These are phyloP conservation scores for Leucoraja erinaceus DNA, from an alignment of 2,113 vertebrate genomes.

Conservation along the genomic window DNA sequence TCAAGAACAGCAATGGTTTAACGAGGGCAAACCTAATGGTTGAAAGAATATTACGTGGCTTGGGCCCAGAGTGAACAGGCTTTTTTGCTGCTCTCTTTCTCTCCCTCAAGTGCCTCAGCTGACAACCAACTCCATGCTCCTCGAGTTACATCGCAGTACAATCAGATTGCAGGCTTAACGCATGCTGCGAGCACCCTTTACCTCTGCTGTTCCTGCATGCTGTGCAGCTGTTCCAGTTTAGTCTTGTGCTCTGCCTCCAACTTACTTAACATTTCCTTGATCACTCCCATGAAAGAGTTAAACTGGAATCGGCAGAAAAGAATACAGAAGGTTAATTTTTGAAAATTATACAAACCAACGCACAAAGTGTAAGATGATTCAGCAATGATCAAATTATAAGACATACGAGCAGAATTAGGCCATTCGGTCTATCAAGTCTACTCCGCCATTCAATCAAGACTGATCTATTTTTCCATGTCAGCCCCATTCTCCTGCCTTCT, in stretches of 20 bases:
- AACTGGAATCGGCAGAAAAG: constrained; percentile 63
- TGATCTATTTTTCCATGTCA: no score
- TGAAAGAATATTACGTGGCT: background rate
- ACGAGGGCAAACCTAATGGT: background rate
- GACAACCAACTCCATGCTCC: no score
- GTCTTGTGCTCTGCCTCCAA: constrained; percentile 94
- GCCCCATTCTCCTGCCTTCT: no score
- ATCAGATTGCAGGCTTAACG: background rate
- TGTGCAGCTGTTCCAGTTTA: constrained; percentile 90
- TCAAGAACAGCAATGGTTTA: background rate
- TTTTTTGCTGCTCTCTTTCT: background rate
- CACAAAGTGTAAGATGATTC: constrained; percentile 30
- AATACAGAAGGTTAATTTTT: constrained; percentile 41
- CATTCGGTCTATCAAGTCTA: no score
- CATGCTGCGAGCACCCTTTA: constrained; percentile 48
- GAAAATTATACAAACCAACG: constrained; percentile 18
- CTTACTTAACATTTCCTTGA: constrained; percentile 88
- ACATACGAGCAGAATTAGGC: no score
- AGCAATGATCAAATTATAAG: background rate
- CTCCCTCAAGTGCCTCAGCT: background rate
- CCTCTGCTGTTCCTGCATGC: constrained; percentile 97
- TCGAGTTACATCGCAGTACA: background rate
- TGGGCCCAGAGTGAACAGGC: background rate
- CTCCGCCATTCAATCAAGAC: no score
- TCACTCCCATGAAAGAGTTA: constrained; percentile 93